Conservation (phyloP, 2,797 vertebrate species). For the Melanogrammus aeglefinus region DNA sequence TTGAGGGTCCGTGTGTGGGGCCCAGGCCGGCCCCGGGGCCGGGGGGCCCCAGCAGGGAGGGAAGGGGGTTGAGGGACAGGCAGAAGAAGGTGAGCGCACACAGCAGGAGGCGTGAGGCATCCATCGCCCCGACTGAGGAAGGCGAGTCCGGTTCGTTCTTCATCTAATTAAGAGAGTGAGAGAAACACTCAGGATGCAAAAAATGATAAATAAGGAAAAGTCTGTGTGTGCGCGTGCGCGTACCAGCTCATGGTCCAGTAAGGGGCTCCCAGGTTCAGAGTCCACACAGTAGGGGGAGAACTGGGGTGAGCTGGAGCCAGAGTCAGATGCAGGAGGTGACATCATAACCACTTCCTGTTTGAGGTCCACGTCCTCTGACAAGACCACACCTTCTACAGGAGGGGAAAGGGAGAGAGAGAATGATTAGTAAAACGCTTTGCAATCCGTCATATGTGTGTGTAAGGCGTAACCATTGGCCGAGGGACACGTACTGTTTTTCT, state of each 20-base stretch:
- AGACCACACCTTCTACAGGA: conserved; percentile 76
- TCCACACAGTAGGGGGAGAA: conserved; percentile 95
- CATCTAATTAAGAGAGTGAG: conserved; percentile 70
- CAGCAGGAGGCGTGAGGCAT: conserved; percentile 92
- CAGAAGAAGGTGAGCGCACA: conserved; percentile 94
- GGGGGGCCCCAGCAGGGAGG: conserved; percentile 82
- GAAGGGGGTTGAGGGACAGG: conserved; percentile 93
- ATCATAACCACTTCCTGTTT: conserved; percentile 90
- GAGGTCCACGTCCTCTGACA: conserved; percentile 89
- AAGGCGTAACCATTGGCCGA: background rate
- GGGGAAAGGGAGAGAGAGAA: background rate
- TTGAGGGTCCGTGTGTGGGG: conserved; percentile 71
- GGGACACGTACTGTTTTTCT: conserved; percentile 87
- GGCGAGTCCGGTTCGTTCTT: conserved; percentile 94
- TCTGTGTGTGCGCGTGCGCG: conserved; percentile 16
- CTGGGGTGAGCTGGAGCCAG: conserved; percentile 87
- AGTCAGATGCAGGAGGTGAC: conserved; percentile 95
- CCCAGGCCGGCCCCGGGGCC: conserved; percentile 15
- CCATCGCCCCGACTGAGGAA: conserved; percentile 90
- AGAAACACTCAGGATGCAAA: background rate
- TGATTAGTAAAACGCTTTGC: background rate
- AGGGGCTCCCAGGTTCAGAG: conserved; percentile 92
- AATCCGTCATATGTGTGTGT: conserved; percentile 5
- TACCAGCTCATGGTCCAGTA: conserved; percentile 81
- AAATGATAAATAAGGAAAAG: background rate